A percentile compares a stretch with the other conserved stretches of the same genome.
These are phyloP conservation scores for Strongylocentrotus purpuratus DNA, from an alignment of 35 echinoderm and acorn worm genomes.

Conservation along the genomic window DNA sequence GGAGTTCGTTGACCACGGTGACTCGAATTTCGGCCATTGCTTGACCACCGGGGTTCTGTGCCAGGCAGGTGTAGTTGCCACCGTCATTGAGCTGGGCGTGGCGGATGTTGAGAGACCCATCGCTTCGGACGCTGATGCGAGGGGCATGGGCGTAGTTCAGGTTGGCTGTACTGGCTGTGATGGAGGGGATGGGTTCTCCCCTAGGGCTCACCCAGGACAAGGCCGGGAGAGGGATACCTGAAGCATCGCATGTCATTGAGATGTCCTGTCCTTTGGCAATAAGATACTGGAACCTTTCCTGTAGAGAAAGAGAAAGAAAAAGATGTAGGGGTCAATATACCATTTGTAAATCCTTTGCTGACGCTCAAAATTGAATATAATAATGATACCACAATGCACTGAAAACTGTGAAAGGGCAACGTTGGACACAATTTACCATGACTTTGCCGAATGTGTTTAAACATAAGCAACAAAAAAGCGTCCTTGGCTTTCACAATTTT, in stretches of 20 bases:
- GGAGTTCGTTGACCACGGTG: conserved; percentile 42
- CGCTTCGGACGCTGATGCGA: conserved; percentile 33
- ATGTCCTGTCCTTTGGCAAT: conserved; percentile 36
- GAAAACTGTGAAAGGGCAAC: too few relatives aligned
- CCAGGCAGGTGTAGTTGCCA: conserved; percentile 67
- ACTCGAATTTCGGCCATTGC: conserved; percentile 29
- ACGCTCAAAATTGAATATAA: too few relatives aligned
- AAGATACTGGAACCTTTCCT: conserved; percentile 16
- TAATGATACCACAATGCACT: too few relatives aligned
- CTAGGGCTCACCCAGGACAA: conserved; percentile 50
- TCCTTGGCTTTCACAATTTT: too few relatives aligned
- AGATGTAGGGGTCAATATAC: neutral
- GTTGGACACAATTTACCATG: too few relatives aligned
- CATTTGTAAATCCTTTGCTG: neutral
- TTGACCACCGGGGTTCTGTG: conserved; percentile 55
- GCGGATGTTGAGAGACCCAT: conserved; percentile 51
- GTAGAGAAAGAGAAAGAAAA: neutral
- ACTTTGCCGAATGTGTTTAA: too few relatives aligned
- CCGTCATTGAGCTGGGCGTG: conserved; percentile 26
- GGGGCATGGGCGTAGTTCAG: neutral
- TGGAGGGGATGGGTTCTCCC: conserved; percentile 31
- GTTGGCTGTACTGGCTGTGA: conserved; percentile 7
- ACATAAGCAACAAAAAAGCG: too few relatives aligned
- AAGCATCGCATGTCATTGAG: conserved; percentile 51
- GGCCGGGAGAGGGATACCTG: conserved; percentile 51